Evolutionary conservation across 2,113 vertebrate species (phyloP), one percentile per base, ranked within the genome.

Genomic region (Sceloporus tristichus): DNA sequence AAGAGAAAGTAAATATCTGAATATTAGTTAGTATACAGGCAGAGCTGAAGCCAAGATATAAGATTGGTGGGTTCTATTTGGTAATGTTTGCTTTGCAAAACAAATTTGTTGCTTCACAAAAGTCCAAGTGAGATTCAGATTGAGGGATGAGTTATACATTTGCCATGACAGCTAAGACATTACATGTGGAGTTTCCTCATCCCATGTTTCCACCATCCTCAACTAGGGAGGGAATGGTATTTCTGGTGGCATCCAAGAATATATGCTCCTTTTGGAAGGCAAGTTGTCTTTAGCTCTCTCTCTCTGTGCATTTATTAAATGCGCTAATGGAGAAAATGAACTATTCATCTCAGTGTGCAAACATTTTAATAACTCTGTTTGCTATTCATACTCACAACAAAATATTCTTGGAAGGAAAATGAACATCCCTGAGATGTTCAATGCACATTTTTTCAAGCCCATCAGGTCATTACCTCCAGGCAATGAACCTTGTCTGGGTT

Each of bases 321-420:
- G 0, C n/a, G 53, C 8, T n/a, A 34, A 91, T 75, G n/a, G 89
- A 75, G 29, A 2, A n/a, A 86, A 42, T 59, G 29, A 77, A 18
- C 18, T 14, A 90, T 90, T 86, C 48, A 25, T 1, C 21, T 14
- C 66, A 85, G 53, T 11, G 7, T 84, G 14, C 66, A 90, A 90
- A 84, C 1, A 76, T 5, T 82, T 87, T 82, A 78, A 79, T 90
- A 91, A 62, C 11, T 14, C 79, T 85, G 2, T 53, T 93, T 84
- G 38, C 71, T 56, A 21, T 76, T 56, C 40, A 5, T 1, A 8
- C 62, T 40, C 66, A 4, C 71, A 29, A 7, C 5, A 66, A 13
- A 42, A 48, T 25, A 23, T 0, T 88, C 23, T 10, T 25, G 85
- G 59, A 19, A 89, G 91, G 76, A 7, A 85, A 80, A 83, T 74